Base-by-base conservation (phyloP, 2,888 invertebrate species). In the Acutogordius australiensis region DNA sequence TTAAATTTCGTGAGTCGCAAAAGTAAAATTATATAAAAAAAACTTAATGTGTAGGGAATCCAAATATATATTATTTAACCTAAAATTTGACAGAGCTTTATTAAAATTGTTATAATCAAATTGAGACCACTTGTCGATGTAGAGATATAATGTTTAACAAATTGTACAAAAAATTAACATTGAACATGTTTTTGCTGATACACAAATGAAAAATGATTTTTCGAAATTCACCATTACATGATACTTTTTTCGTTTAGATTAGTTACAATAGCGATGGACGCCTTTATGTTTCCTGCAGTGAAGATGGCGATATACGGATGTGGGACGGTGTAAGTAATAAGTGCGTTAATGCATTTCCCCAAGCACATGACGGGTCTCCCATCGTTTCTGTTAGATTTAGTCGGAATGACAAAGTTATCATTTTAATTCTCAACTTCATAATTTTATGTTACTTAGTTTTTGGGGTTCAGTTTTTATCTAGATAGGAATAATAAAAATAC, bases 241-340 rank as follows among this genome's bases (percentile, higher is more conserved):
- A n/a, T n/a, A n/a, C n/a, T 69, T 28, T 37, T 37, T 13, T 13
- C 74, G 75, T 65, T 81, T 79, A 74, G 77, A 79, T 26, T 76
- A 77, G 0, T 8, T 37, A 37, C 37, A 37, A 37, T 18, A 13
- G 18, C 37, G 80, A 80, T 70, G 82, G 79, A 1, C 77, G 78
- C 66, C 71, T 79, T 62, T 83, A 78, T 71, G 90, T 84, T 0
- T 82, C 85, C 0, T 82, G 82, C 57, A 84, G 88, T 62, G 80
- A 81, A 62, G 94, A 97, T 68, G 94, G 94, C 0, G 78, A 79
- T 61, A 84, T 97, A 2, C 91, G 91, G 70, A 72, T 97, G 0
- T 97, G 94, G 94, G 94, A 97, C 71, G 91, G 86, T 0, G 83
- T 94, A 0, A 90, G 88, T 2, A 81, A 79, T 68, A 76, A 84